Conservation (phyloP, 2,888 invertebrate species). For the Xylota sylvarum region DNA sequence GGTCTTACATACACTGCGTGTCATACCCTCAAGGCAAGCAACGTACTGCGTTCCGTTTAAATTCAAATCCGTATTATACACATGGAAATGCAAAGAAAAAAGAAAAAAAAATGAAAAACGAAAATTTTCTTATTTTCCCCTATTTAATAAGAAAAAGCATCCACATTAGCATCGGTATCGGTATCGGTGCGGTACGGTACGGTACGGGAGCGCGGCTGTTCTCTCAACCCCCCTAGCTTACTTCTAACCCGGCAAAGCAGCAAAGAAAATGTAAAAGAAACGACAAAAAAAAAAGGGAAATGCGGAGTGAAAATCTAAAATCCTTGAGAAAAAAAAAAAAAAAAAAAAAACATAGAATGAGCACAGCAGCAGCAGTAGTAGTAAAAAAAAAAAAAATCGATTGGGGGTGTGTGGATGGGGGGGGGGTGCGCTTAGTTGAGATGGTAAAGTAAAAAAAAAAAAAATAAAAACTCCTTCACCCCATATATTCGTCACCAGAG, state of each 20-base stretch:
- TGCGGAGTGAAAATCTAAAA: conserved; percentile 54
- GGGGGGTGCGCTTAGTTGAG: conserved; percentile 2
- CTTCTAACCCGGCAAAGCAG: conserved; percentile 50
- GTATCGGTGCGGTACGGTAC: conserved; percentile 33
- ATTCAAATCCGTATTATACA: conserved; percentile 54
- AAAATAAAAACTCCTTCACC: conserved; percentile 51
- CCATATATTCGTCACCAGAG: conserved; percentile 60
- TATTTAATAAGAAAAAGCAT: conserved; percentile 71
- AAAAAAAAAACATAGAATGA: no score
- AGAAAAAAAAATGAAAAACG: conserved; percentile 12
- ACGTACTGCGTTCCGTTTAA: conserved; percentile 37
- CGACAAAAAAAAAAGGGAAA: conserved; percentile 28
- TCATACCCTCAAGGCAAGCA: neutral
- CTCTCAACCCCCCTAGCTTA: conserved; percentile 7
- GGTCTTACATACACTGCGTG: neutral
- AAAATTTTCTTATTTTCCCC: conserved; percentile 64
- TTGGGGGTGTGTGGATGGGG: conserved; percentile 25
- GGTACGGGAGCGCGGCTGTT: conserved; percentile 23
- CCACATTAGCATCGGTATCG: conserved; percentile 72
- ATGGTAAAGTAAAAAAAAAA: conserved; percentile 18
- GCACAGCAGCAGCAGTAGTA: no score
- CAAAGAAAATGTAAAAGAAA: conserved; percentile 47
- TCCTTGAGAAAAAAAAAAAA: conserved; percentile 46
- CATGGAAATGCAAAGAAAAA: conserved; percentile 30
- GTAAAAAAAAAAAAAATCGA: conserved; percentile 46